Evolutionary conservation across 1,140 invertebrate species (phyloP), one percentile per base, ranked within the genome.

Genomic region (Drosophila grimshawi): DNA sequence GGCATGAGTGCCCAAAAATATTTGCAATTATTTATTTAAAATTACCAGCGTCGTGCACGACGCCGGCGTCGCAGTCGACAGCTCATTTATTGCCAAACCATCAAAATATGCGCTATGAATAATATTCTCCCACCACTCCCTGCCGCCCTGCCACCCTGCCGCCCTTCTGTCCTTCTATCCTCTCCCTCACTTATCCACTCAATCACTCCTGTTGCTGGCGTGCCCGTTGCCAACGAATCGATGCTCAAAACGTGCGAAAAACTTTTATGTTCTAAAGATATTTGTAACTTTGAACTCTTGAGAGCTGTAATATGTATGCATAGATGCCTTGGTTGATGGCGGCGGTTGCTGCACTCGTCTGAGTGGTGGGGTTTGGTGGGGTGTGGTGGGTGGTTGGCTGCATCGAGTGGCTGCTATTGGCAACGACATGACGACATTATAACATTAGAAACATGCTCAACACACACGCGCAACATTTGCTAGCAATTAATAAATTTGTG

Each of bases 1-100:
- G 83, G 83, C 83, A 88, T 86, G 85, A 88, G 85, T 88, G 85
- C 80, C 78, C 85, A 85, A 89, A 89, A 88, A 85, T 88, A 89
- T 78, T 89, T 89, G 80, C 77, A 85, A 88, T 88, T 88, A 88
- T 89, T 88, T 88, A 89, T 88, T 80, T 89, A 57, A 67, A 48
- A 65, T 80, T 78, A 63, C 49, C 11, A 76, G 78, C 41, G 64
- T 51, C 60, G 76, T 63, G 49, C 41, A 37, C 60, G 55, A 43
- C 59, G 75, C 35, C 53, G 33, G n/a, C 63, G 37, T 11, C 63
- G 43, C 35, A 8, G 52, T 10, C 68, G 49, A 37, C 63, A 37
- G 60, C 67, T 59, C 43, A 51, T 69, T 65, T 80, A 77, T 80
- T 77, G 81, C 76, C 77, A 75, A 81, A 81, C 61, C 64, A 65